Evolutionary conservation across 1,140 invertebrate species (phyloP).

Genomic region (Trichonephila inaurata): DNA sequence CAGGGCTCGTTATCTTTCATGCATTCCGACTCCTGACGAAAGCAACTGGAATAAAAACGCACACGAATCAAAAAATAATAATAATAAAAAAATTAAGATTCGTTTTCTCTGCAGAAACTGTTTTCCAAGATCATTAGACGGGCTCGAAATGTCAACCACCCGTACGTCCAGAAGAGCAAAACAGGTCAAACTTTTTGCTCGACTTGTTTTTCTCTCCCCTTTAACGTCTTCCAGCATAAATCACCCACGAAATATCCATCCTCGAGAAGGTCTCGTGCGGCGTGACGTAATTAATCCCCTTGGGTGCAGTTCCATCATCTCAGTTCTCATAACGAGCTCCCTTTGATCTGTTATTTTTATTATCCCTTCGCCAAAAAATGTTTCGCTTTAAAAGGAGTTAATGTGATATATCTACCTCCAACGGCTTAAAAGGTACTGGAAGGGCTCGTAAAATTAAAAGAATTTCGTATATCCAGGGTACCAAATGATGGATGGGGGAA

Average conservation of each 20-base stretch:
- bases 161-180: neutral
- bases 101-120: neutral
- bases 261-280: neutral
- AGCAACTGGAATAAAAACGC: neutral
- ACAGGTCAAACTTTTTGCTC: slow-evolving; percentile 23
- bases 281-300: slow-evolving; percentile 24
- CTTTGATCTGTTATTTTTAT: neutral
- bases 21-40: neutral
- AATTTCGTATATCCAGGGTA: neutral
- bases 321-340: neutral
- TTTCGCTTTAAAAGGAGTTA: neutral
- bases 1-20: neutral
- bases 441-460: too few relatives aligned
- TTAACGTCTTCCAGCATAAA: neutral
- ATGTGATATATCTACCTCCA: neutral
- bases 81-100: neutral
- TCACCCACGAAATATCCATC: neutral
- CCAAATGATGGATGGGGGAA: neutral
- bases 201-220: neutral
- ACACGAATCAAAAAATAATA: neutral
- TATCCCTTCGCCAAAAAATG: neutral
- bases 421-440: neutral
- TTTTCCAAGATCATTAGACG: neutral
- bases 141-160: slow-evolving; percentile 23
- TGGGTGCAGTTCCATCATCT: neutral